phyloP scores from a whole-genome alignment of 2,888 invertebrate species.

The Sceliomorpha sp. region DNA sequence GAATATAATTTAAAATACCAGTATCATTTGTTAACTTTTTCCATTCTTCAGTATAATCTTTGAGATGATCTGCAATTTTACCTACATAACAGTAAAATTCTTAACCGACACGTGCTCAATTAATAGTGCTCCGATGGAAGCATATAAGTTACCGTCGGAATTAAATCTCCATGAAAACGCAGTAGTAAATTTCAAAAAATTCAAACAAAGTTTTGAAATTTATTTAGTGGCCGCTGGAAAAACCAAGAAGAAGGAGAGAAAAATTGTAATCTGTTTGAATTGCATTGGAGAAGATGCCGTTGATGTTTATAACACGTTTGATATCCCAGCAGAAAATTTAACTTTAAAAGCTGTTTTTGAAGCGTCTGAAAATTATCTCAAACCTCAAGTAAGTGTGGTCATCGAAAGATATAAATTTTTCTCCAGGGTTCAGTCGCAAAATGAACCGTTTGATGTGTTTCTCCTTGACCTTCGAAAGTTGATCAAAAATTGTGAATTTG shows the following conservation, averaged over 20 bases:
- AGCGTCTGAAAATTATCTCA: conserved; percentile 1
- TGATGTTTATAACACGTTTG: not conserved
- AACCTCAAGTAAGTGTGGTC: conserved; percentile 20
- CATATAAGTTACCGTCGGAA: too few relatives aligned
- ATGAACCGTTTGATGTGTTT: conserved; percentile 54
- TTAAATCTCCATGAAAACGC: conserved; percentile 1
- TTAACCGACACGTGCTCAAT: too few relatives aligned
- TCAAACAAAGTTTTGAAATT: conserved; percentile 5
- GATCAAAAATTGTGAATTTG: conserved; percentile 51
- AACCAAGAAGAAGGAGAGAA: not conserved
- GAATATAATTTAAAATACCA: conserved; percentile 7
- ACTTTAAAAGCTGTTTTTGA: not conserved
- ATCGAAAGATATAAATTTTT: conserved; percentile 31
- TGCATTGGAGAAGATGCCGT: not conserved
- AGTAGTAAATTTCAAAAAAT: not conserved
- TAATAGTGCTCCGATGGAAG: too few relatives aligned
- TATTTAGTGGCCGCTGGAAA: not conserved
- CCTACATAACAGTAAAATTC: too few relatives aligned
- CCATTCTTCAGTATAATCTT: too few relatives aligned
- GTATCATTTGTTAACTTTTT: too few relatives aligned
- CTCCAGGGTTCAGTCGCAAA: conserved; percentile 32
- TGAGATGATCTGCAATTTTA: too few relatives aligned
- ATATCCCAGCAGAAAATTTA: not conserved
- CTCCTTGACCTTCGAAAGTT: conserved; percentile 52
- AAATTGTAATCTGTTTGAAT: conserved; percentile 1